phyloP scores from a whole-genome alignment of 2,113 vertebrate genomes.

The Psilopsiagon aymara region DNA sequence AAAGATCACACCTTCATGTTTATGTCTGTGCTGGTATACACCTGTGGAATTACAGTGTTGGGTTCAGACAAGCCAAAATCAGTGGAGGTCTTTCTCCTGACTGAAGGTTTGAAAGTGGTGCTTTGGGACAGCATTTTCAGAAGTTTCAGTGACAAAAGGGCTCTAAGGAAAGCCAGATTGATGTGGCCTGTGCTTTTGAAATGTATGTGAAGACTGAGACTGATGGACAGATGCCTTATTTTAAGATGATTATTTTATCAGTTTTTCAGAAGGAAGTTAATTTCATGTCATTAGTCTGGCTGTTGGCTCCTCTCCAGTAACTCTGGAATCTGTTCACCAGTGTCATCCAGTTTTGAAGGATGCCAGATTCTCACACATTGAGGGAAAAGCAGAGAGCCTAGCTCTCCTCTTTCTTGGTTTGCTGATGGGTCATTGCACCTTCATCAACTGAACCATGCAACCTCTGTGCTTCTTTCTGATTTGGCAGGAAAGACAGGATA shows the following conservation, averaged over 20 bases:
- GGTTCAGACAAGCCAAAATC: neutral
- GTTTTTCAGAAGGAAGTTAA: slow-evolving; percentile 8
- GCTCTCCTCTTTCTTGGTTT: neutral
- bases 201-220: neutral
- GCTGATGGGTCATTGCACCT: neutral
- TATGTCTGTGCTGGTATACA: neutral
- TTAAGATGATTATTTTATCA: neutral
- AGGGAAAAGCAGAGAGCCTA: neutral
- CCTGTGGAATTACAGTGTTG: neutral
- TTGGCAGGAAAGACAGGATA: neutral
- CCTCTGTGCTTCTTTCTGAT: neutral
- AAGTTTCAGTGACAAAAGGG: neutral
- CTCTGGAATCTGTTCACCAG: neutral
- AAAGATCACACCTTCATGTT: rapidly evolving
- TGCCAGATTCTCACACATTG: neutral
- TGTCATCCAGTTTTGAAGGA: neutral
- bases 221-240: neutral
- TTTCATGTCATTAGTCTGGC: neutral
- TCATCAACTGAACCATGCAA: rapidly evolving
- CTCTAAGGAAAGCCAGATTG: neutral
- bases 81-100: neutral
- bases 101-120: neutral
- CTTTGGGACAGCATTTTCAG: neutral
- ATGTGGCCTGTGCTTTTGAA: neutral
- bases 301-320: neutral